These are phyloP conservation scores for Limnodromus scolopaceus DNA, from an alignment of 2,797 vertebrate species.

Conservation along the genomic window DNA sequence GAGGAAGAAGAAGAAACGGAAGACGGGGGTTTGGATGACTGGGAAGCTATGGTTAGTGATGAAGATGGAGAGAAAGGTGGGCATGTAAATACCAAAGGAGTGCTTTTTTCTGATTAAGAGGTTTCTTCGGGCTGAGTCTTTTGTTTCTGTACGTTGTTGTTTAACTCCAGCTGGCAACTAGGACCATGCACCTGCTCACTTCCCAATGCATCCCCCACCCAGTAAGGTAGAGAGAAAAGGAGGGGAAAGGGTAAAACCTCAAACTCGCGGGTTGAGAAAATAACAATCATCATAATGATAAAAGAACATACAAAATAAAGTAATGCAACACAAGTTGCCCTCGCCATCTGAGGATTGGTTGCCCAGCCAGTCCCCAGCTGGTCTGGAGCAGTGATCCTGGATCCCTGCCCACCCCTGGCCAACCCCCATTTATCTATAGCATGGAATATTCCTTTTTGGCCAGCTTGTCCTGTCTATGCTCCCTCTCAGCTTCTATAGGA, in stretches of 20 bases:
- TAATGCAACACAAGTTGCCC: not conserved
- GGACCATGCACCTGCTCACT: not conserved
- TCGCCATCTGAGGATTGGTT: not conserved
- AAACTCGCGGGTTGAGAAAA: not conserved
- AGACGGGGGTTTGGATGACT: conserved; percentile 84
- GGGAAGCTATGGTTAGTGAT: conserved; percentile 90
- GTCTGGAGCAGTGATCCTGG: not conserved
- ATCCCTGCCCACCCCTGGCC: not conserved
- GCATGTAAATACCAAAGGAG: not conserved
- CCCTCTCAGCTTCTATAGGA: not conserved
- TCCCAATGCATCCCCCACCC: too few relatives aligned
- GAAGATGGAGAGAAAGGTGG: conserved; percentile 85
- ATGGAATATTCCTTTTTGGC: not conserved
- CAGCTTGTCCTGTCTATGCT: not conserved
- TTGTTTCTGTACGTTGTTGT: not conserved
- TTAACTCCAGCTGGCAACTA: not conserved
- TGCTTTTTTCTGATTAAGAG: not conserved
- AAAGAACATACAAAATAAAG: not conserved
- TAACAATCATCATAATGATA: not conserved
- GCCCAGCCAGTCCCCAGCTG: too few relatives aligned
- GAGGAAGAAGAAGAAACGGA: conserved; percentile 83
- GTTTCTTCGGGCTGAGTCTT: not conserved
- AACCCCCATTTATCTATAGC: not conserved
- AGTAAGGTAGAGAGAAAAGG: not conserved
- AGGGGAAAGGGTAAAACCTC: not conserved